phyloP scores from a whole-genome alignment of 2,113 vertebrate genomes.

The Jaculus jaculus region DNA sequence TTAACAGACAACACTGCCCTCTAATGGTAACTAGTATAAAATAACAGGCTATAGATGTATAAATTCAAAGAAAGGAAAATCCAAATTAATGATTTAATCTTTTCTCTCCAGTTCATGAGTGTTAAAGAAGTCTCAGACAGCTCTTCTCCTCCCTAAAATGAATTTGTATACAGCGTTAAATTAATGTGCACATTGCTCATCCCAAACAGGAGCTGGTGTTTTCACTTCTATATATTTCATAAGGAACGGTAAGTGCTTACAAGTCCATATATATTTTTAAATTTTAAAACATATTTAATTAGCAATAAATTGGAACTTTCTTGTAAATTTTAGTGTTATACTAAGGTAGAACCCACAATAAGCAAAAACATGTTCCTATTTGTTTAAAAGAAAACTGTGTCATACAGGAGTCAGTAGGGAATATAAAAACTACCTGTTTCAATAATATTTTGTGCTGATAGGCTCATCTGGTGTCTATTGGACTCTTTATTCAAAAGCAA shows the following conservation, averaged over 20 bases:
- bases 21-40: constrained; percentile 52
- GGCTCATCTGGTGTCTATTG: no score
- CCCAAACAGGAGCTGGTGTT: background rate
- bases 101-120: background rate
- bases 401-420: no score
- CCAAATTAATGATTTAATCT: background rate
- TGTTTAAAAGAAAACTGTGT: background rate
- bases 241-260: background rate
- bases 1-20: constrained; percentile 48
- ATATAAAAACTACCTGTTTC: background rate
- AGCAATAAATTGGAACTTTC: background rate
- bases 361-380: no score
- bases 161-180: background rate
- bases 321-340: background rate
- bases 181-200: background rate
- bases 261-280: background rate
- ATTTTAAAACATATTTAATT: background rate
- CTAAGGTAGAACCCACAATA: background rate
- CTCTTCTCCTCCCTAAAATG: background rate
- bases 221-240: background rate
- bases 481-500: background rate
- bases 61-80: background rate
- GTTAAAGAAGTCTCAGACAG: background rate
- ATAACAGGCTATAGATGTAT: background rate
- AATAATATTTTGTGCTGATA: background rate